Evolutionary conservation across 2,797 vertebrate genomes (phyloP), one percentile per base, ranked within the genome.

Genomic region (Macropus fuliginosus): DNA sequence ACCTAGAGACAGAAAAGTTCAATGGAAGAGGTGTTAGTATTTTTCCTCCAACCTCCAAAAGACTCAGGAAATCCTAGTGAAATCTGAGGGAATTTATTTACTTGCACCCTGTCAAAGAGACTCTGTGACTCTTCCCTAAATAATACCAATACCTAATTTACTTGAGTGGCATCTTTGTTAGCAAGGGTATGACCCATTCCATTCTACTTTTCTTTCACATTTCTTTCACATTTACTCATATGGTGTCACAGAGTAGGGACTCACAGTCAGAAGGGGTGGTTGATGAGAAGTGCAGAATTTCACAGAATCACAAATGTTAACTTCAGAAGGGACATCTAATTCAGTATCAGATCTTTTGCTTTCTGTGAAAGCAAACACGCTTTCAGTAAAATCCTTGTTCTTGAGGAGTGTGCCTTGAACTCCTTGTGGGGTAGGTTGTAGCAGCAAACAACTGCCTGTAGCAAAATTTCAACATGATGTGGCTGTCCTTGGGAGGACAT

Each of bases 371-470:
- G 74, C 40, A 81, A 24, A 46, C 40, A 46, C 50, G 40, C 24
- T 50, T 87, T 87, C 74, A 46, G 27, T 87, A 87, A 87, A 87
- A 50, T 87, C 40, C 2, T 87, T 87, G 40, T 50, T 87, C 21
- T 28, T 87, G 74, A 87, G 9, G 50, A 87, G n/a, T 27, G 9
- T 87, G 66, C 18, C 40, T 87, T 46, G 40, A 87, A 87, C 74
- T 50, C 18, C 24, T 24, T 87, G 40, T 50, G 40, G 74, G 74
- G 9, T 50, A 54, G 54, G 96, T 56, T 55, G 55, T 55, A 54
- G 46, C 40, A 50, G 10, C 28, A 93, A 96, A 93, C 0, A 55
- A 56, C 91, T 93, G 31, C 55, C 34, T 95, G 93, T 57, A n/a
- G 0, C 34, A 87, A 94, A 56, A 0, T 14, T 89, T 91, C 24